These are phyloP conservation scores for Microtus pennsylvanicus DNA, from an alignment of 2,113 vertebrate species.

Conservation along the genomic window DNA sequence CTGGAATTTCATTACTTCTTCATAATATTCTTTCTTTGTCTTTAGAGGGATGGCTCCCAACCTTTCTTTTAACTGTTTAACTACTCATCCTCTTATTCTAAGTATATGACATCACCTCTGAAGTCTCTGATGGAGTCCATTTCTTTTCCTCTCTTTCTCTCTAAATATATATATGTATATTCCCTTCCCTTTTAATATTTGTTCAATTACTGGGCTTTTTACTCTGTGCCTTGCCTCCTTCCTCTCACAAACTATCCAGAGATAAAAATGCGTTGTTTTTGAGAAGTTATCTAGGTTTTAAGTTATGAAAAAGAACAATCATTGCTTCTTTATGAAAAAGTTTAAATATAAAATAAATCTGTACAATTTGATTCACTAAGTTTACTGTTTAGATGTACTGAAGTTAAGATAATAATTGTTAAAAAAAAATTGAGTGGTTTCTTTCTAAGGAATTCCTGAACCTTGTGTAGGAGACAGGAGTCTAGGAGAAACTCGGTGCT, in stretches of 20 bases:
- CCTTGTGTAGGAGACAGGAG: neutral
- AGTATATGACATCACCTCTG: neutral
- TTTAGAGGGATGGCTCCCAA: neutral
- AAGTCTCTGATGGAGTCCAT: neutral
- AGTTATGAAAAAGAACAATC: conserved; percentile 12
- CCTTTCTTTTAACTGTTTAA: neutral
- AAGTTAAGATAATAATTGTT: neutral
- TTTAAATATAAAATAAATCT: conserved; percentile 14
- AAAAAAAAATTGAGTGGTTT: neutral
- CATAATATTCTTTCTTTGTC: neutral
- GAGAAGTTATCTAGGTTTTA: conserved; percentile 35
- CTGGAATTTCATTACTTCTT: neutral
- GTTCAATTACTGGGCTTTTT: neutral
- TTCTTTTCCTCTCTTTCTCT: neutral
- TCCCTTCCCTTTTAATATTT: neutral
- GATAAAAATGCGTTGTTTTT: neutral
- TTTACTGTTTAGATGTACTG: neutral
- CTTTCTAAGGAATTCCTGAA: neutral
- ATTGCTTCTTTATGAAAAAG: conserved; percentile 15
- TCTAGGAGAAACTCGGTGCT: neutral
- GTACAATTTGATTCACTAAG: neutral
- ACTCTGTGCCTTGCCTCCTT: neutral
- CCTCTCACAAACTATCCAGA: neutral
- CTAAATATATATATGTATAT: too few species aligned
- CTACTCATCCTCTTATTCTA: neutral